Percentiles rank a stretch among this genome's conserved stretches.
Conservation (phyloP, 2,113 vertebrate genomes). For the Clarias macrocephalus region DNA sequence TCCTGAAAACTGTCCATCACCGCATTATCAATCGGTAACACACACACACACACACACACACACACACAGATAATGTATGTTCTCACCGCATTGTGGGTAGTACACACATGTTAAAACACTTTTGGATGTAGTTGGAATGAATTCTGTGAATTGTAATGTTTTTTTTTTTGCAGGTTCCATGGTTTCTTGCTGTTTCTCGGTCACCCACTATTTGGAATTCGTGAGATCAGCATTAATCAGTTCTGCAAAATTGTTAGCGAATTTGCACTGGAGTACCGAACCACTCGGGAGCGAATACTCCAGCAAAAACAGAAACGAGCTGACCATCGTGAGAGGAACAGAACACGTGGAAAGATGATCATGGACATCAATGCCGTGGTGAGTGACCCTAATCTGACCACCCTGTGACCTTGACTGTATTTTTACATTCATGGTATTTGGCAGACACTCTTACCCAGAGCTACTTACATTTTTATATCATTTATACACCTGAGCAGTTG, state of each 20-base stretch:
- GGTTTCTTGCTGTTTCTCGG: constrained; percentile 93
- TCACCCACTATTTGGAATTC: constrained; percentile 83
- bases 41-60: not conserved
- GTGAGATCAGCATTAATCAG: constrained; percentile 90
- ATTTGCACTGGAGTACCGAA: constrained; percentile 94
- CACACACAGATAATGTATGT: not conserved
- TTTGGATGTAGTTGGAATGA: not conserved
- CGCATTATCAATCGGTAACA: constrained; percentile 94
- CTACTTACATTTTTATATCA: too few relatives aligned
- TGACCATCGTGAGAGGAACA: constrained; percentile 94
- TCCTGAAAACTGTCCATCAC: constrained; percentile 93
- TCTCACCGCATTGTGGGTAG: not conserved
- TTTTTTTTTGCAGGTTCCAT: constrained; percentile 82
- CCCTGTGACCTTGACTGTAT: not conserved
- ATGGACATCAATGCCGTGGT: constrained; percentile 82
- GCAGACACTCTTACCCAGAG: too few relatives aligned
- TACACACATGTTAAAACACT: not conserved
- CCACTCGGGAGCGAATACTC: constrained; percentile 89
- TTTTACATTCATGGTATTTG: not conserved
- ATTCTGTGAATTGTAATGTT: not conserved
- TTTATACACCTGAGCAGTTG: too few relatives aligned
- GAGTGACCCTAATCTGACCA: constrained; percentile 38
- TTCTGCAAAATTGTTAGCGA: constrained; percentile 94
- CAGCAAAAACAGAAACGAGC: constrained; percentile 96
- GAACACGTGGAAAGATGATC: constrained; percentile 97